A percentile compares a stretch with the other conserved stretches of the same genome.
phyloP scores from a whole-genome alignment of 2,113 vertebrate species.

The Ctenodactylus gundi region DNA sequence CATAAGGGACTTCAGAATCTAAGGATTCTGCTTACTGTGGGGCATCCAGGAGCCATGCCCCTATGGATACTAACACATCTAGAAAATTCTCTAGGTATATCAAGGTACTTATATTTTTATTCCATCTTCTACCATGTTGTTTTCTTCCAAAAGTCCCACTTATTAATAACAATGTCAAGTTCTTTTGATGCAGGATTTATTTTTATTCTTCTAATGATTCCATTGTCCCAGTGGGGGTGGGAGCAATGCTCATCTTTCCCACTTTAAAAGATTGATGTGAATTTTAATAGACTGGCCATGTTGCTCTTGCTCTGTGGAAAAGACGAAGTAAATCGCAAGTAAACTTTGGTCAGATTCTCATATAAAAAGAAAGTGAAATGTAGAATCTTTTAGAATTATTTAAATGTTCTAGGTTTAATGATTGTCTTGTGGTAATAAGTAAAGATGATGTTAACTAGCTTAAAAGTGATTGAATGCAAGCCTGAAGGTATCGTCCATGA shows the following conservation, averaged over 20 bases:
- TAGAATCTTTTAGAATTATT: background rate
- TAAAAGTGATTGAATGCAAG: background rate
- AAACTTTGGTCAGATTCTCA: background rate
- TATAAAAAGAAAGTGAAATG: constrained; percentile 9
- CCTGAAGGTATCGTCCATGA: background rate
- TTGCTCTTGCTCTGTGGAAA: background rate
- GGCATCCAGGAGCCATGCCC: no score
- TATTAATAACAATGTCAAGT: background rate
- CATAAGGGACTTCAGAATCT: background rate
- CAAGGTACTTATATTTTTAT: background rate
- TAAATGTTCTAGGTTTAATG: background rate
- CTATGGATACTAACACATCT: background rate
- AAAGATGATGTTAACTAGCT: background rate
- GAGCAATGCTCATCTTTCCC: background rate
- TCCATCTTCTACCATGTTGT: background rate
- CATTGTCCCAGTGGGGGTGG: background rate
- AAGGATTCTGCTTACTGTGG: background rate
- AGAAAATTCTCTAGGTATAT: background rate
- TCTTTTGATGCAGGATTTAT: background rate
- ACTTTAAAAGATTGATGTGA: background rate
- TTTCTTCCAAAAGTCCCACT: background rate
- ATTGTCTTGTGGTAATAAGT: background rate
- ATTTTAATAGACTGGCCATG: background rate
- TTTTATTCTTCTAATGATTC: background rate
- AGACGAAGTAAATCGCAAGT: background rate